A percentile compares a stretch with the other conserved stretches of the same genome.
Conservation (phyloP, 2,888 invertebrate species). For the Parnassius apollo region DNA sequence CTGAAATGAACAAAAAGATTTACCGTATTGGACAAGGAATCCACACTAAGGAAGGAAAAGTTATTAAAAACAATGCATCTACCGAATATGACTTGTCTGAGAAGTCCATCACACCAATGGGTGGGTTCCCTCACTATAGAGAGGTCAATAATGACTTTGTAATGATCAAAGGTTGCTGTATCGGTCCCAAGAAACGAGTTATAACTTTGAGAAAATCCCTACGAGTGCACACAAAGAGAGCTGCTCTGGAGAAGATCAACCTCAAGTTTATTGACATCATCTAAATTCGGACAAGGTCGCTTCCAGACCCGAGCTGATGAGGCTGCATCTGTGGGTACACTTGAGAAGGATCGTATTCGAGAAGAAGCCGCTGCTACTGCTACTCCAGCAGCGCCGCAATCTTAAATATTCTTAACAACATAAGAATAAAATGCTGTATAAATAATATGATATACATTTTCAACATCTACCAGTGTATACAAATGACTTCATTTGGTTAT, state of each 20-base stretch:
- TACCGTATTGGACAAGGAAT: slow-evolving; percentile 96
- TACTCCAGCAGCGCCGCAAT: slow-evolving; percentile 58
- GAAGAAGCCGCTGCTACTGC: slow-evolving; percentile 89
- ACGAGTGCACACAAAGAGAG: slow-evolving; percentile 95
- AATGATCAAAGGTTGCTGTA: slow-evolving; percentile 98
- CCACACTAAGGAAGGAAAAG: slow-evolving; percentile 91
- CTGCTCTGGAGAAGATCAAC: slow-evolving; percentile 98
- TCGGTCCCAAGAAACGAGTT: slow-evolving; percentile 98
- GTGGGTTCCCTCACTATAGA: slow-evolving; percentile 99
- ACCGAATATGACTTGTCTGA: slow-evolving; percentile 98
- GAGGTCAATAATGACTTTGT: slow-evolving; percentile 99
- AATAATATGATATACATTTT: neutral
- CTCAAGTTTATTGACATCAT: slow-evolving; percentile 99
- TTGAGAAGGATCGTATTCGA: slow-evolving; percentile 95
- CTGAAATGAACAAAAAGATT: slow-evolving; percentile 99
- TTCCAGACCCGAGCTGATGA: slow-evolving; percentile 99
- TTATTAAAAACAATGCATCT: slow-evolving; percentile 97
- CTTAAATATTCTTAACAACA: slow-evolving; percentile 49
- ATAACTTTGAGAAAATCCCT: slow-evolving; percentile 97
- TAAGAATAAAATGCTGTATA: slow-evolving; percentile 44
- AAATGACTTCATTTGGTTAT: neutral
- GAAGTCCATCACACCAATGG: slow-evolving; percentile 99
- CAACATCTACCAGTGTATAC: no score
- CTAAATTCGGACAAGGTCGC: slow-evolving; percentile 99
- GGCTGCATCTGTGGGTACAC: slow-evolving; percentile 96